A percentile compares a stretch with the other conserved stretches of the same genome.
Evolutionary conservation across 2,888 invertebrate genomes (phyloP).

Genomic region (Metacarcinus magister): DNA sequence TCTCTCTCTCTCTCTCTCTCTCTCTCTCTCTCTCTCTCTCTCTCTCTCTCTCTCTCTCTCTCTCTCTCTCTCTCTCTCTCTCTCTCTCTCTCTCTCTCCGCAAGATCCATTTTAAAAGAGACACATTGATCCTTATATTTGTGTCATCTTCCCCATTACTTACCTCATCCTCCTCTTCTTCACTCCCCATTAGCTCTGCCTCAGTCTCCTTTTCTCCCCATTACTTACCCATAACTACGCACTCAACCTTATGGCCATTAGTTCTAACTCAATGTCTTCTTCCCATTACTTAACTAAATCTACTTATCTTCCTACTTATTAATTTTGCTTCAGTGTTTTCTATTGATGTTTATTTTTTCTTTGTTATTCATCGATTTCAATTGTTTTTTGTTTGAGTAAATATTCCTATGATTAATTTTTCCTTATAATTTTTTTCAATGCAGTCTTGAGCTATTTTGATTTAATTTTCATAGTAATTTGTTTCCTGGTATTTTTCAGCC

Average conservation of each 20-base stretch:
- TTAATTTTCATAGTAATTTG: neutral
- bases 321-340: neutral
- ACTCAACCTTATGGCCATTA: neutral
- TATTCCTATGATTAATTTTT: neutral
- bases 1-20: neutral
- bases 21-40: neutral
- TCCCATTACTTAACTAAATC: neutral
- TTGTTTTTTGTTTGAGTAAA: neutral
- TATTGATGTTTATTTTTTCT: neutral
- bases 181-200: neutral
- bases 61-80: neutral
- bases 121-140: neutral
- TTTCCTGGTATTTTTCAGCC: no score
- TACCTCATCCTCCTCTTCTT: neutral
- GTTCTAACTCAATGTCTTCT: neutral
- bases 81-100: conserved; percentile 9
- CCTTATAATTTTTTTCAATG: neutral
- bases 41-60: neutral
- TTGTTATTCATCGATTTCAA: neutral
- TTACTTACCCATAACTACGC: no score
- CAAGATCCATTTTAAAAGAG: neutral
- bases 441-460: neutral
- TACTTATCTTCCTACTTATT: neutral
- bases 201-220: neutral
- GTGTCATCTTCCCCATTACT: neutral